These are phyloP conservation scores for Cynaeus angustus DNA, from an alignment of 2,888 invertebrate species.

Conservation along the genomic window DNA sequence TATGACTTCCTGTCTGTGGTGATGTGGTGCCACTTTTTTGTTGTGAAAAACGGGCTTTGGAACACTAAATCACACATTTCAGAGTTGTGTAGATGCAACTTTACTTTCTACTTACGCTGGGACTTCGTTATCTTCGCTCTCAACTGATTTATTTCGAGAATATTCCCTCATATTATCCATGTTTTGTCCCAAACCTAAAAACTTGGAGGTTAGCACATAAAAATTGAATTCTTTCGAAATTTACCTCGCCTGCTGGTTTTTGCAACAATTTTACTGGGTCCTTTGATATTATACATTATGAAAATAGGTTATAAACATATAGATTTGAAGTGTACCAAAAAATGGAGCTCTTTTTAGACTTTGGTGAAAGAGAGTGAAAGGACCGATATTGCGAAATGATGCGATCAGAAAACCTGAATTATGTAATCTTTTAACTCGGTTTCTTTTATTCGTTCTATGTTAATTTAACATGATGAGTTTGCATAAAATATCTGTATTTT, in stretches of 20 bases:
- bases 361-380: conserved; percentile 15
- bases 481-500: conserved; percentile 13
- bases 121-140: conserved; percentile 80
- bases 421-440: conserved; percentile 12
- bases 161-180: conserved; percentile 85
- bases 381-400: conserved; percentile 13
- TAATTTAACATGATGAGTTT: conserved; percentile 13
- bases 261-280: conserved; percentile 90
- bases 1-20: conserved; percentile 76
- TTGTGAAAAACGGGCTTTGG: conserved; percentile 88
- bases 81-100: no score
- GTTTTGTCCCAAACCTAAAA: conserved; percentile 85
- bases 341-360: conserved; percentile 4
- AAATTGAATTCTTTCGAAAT: conserved; percentile 18
- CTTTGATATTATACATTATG: conserved; percentile 90
- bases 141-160: conserved; percentile 79
- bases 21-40: conserved; percentile 70
- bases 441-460: background rate
- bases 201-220: conserved; percentile 54
- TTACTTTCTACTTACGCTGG: conserved; percentile 74
- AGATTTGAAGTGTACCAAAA: conserved; percentile 5
- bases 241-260: conserved; percentile 85
- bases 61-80: conserved; percentile 74
- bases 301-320: conserved; percentile 7
- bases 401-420: background rate